Evolutionary conservation across 2,888 invertebrate species (phyloP).

Genomic region (Tachystola acroxantha): DNA sequence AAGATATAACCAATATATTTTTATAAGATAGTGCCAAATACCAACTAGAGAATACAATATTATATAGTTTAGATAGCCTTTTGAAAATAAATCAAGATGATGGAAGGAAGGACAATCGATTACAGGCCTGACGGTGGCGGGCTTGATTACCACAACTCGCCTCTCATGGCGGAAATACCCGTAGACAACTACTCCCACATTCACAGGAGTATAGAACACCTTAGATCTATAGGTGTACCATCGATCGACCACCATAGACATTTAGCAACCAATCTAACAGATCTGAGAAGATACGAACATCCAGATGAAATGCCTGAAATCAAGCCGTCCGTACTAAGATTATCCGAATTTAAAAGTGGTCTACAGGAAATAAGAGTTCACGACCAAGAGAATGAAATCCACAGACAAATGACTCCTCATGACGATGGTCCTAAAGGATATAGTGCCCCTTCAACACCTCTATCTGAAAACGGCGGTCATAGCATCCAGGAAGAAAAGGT

Average conservation of each 20-base stretch:
- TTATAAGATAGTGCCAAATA: constrained; percentile 74
- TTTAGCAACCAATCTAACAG: constrained; percentile 65
- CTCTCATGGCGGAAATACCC: constrained; percentile 83
- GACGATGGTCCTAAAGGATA: constrained; percentile 71
- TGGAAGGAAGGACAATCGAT: constrained; percentile 76
- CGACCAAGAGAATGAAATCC: constrained; percentile 68
- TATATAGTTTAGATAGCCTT: constrained; percentile 71
- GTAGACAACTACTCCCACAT: constrained; percentile 81
- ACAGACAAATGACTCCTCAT: constrained; percentile 67
- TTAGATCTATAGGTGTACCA: constrained; percentile 79
- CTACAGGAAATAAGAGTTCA: constrained; percentile 64
- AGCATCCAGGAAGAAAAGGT: constrained; percentile 73
- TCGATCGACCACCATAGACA: constrained; percentile 70
- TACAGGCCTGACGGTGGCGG: constrained; percentile 79
- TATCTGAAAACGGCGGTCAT: constrained; percentile 72
- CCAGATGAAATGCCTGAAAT: constrained; percentile 72
- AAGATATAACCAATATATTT: constrained; percentile 56
- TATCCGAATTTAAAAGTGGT: constrained; percentile 69
- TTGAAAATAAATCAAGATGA: constrained; percentile 56
- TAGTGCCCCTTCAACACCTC: constrained; percentile 72
- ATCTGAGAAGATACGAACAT: constrained; percentile 69
- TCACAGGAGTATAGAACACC: constrained; percentile 81
- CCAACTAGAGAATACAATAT: constrained; percentile 44
- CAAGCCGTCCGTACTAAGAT: constrained; percentile 70
- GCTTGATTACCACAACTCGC: constrained; percentile 82